Evolutionary conservation across 2,113 vertebrate genomes (phyloP).

Genomic region (Cyanistes caeruleus): DNA sequence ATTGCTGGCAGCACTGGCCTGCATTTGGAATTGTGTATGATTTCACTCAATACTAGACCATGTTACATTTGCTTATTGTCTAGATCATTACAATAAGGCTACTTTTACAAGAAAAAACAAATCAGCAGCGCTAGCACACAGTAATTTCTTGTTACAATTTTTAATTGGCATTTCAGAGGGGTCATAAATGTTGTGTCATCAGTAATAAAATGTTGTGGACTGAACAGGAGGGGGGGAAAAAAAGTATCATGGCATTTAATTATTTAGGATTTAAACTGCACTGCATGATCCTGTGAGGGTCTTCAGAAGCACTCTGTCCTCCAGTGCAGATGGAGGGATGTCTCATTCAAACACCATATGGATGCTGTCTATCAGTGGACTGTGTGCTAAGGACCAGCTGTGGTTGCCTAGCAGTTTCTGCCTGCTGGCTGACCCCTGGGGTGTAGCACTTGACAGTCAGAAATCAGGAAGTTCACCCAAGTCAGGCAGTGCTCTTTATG

Average conservation of each 20-base stretch:
- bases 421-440: background rate
- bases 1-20: background rate
- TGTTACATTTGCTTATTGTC: background rate
- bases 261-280: constrained; percentile 4
- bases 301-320: background rate
- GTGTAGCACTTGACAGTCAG: fast-evolving
- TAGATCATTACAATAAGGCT: background rate
- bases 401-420: background rate
- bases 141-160: constrained; percentile 2
- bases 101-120: background rate
- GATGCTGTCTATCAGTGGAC: background rate
- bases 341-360: background rate
- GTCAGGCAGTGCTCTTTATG: background rate
- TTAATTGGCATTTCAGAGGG: constrained; percentile 12
- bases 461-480: background rate
- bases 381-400: background rate
- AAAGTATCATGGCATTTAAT: background rate
- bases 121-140: background rate
- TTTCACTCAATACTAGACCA: background rate
- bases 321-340: background rate
- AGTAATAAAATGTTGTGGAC: background rate
- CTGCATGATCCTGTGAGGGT: background rate
- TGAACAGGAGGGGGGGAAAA: background rate
- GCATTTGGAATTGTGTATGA: background rate
- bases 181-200: constrained; percentile 11